A percentile compares a stretch with the other conserved stretches of the same genome.
Conservation (phyloP, 2,797 vertebrate genomes). For the Odontamblyopus rebecca region DNA sequence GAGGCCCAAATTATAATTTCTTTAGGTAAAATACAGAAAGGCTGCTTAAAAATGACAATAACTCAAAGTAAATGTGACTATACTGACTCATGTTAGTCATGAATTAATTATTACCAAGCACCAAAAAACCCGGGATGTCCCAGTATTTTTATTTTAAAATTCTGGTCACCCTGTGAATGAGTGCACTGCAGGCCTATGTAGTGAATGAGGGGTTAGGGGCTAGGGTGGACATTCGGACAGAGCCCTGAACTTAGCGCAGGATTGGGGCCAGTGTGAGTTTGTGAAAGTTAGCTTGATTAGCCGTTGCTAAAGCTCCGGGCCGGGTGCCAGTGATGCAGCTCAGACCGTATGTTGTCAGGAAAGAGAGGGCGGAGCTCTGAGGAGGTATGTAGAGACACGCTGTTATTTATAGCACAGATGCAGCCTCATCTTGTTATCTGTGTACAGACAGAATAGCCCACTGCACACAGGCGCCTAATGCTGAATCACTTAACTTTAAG, state of each 20-base stretch:
- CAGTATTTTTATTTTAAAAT: too few species aligned
- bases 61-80: too few species aligned
- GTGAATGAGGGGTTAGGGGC: too few species aligned
- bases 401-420: conserved; percentile 46
- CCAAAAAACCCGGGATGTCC: too few species aligned
- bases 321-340: conserved; percentile 61
- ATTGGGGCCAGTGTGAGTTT: neutral
- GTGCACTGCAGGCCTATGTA: too few species aligned
- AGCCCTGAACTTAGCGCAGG: neutral
- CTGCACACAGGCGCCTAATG: conserved; percentile 4
- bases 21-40: too few species aligned
- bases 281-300: conserved; percentile 64
- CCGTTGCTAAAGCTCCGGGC: conserved; percentile 34
- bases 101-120: too few species aligned
- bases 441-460: conserved; percentile 1
- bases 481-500: conserved; percentile 7
- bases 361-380: conserved; percentile 32
- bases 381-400: conserved; percentile 53
- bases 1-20: too few species aligned
- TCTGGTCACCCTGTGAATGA: too few species aligned
- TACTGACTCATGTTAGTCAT: too few species aligned
- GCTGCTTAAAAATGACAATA: too few species aligned
- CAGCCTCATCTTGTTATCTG: conserved; percentile 24
- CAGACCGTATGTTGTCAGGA: conserved; percentile 50
- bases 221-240: too few species aligned